These are phyloP conservation scores for Dynastes grantii DNA, from an alignment of 2,888 invertebrate genomes.

Conservation along the genomic window DNA sequence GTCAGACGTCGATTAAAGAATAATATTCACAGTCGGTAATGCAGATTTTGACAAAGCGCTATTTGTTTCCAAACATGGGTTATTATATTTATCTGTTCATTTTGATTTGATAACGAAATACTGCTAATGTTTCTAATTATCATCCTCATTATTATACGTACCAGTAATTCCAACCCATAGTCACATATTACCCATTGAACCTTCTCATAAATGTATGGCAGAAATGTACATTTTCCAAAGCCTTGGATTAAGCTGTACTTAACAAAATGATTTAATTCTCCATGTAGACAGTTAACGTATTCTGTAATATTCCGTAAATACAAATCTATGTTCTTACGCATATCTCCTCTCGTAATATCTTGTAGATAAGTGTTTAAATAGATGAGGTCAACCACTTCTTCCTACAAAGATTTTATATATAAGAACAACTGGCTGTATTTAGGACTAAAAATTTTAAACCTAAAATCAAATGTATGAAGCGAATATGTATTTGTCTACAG, in stretches of 20 bases:
- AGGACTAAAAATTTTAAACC: background rate
- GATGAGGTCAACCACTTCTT: background rate
- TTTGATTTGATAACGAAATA: too few relatives aligned
- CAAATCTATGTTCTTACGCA: background rate
- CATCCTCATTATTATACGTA: slow-evolving; percentile 24
- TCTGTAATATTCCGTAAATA: slow-evolving; percentile 31
- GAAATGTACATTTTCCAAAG: slow-evolving; percentile 54
- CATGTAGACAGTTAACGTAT: slow-evolving; percentile 16
- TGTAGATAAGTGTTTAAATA: background rate
- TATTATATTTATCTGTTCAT: too few relatives aligned
- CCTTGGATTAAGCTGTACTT: slow-evolving; percentile 40
- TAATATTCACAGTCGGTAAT: too few relatives aligned
- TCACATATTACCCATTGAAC: slow-evolving; percentile 50
- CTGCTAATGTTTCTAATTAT: too few relatives aligned
- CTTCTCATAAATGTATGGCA: slow-evolving; percentile 51
- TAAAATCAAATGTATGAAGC: too few relatives aligned
- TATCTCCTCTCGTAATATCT: background rate
- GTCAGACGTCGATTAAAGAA: too few relatives aligned
- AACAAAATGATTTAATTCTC: slow-evolving; percentile 28
- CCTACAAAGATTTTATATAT: slow-evolving; percentile 21
- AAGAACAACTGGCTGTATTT: background rate
- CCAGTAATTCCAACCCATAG: slow-evolving; percentile 52
- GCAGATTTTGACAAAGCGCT: too few relatives aligned
- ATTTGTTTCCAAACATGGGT: too few relatives aligned
- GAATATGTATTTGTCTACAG: too few relatives aligned